Base-by-base conservation (phyloP, 2,113 vertebrate genomes). In the Chlorodrepanis virens region DNA sequence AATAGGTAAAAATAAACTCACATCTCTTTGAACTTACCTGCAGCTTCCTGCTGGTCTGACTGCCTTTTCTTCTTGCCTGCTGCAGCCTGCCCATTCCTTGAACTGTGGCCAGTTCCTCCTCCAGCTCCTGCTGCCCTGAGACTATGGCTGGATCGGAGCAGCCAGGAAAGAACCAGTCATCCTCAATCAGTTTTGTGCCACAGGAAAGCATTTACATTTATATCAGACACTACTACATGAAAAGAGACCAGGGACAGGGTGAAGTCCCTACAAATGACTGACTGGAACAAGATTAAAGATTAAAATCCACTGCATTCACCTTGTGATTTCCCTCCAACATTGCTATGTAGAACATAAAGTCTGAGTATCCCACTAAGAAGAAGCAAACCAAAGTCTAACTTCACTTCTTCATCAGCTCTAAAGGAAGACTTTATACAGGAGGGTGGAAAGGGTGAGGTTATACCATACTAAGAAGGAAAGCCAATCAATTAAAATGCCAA, bases 141-240 rank as follows among this genome's bases (percentile, higher is more conserved):
- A 98, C 99, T 97, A 99, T 97, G 96, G 98, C 99, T 99, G 99
- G 98, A 99, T 99, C 98, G 97, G 99, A 99, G 99, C 98, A 99
- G 99, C 99, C 99, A 98, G 99, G 99, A 99, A 99, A 99, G 99
- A 99, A 99, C 99, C 99, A 99, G 99, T 99, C 99, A 99, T 99
- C 99, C 99, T 99, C 99, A 98, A 99, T 99, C 99, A 99, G 99
- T 99, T 99, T 99, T 99, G 99, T 99, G 99, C 99, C 99, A 99
- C 99, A 99, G 98, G 99, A 97, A 97, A 98, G 94, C 95, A 97
- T 84, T 95, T 94, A 96, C 94, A 96, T 92, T 94, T 91, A 97
- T 91, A 97, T 97, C 94, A 97, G 96, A 96, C 74, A 94, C 82
- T 88, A 94, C 78, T 83, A 93, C 80, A 83, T 22, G 75, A 83